Conservation (phyloP, 1,140 invertebrate genomes). For the Micrasema longulum region DNA sequence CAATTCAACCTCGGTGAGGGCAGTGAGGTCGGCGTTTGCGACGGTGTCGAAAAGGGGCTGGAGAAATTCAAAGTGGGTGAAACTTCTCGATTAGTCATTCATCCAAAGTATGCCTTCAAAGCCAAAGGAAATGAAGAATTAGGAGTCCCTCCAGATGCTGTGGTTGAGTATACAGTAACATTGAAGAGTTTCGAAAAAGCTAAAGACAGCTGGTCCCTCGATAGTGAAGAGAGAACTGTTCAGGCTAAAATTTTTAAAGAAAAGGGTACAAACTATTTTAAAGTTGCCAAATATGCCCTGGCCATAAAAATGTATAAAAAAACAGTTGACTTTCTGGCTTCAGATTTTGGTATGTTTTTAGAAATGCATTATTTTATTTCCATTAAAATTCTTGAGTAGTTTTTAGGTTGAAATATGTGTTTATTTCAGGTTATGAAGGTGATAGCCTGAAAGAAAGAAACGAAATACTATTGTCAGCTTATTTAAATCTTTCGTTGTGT, state of each 20-base stretch:
- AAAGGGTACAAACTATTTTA: constrained; percentile 93
- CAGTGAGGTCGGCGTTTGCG: constrained; percentile 77
- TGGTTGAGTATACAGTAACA: constrained; percentile 85
- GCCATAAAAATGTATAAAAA: constrained; percentile 93
- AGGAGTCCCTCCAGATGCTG: constrained; percentile 81
- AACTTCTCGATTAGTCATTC: constrained; percentile 80
- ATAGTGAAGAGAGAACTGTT: constrained; percentile 81
- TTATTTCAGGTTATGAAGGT: constrained; percentile 56
- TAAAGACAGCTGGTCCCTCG: constrained; percentile 84
- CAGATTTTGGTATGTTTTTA: constrained; percentile 57
- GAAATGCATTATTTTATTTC: no score
- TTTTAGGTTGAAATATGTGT: no score
- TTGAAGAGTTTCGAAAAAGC: constrained; percentile 88
- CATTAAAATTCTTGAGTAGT: no score
- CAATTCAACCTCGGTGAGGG: constrained; percentile 91
- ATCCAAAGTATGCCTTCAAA: constrained; percentile 87
- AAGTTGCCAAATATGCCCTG: constrained; percentile 79
- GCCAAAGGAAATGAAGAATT: constrained; percentile 76
- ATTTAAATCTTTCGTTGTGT: constrained; percentile 89
- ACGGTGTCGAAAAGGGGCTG: constrained; percentile 88
- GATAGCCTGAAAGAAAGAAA: constrained; percentile 68
- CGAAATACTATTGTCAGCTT: constrained; percentile 75
- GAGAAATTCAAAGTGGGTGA: constrained; percentile 87
- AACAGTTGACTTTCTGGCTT: constrained; percentile 67
- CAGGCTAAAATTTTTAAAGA: constrained; percentile 87